phyloP scores from a whole-genome alignment of 2,797 vertebrate species.

The Euphonia xanthogaster region DNA sequence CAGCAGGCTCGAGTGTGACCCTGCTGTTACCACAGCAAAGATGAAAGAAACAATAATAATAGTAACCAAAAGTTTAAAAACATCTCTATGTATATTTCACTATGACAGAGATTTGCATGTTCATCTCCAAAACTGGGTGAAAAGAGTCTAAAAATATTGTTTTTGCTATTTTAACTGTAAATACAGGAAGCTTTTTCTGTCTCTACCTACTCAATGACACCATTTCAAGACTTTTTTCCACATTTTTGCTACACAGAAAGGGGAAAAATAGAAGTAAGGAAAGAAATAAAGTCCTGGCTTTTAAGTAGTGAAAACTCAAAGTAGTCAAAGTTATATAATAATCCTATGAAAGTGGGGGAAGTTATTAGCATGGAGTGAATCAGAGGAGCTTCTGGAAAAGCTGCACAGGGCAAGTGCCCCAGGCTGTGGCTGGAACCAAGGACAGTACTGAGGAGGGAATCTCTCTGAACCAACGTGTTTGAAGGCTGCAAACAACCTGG shows the following conservation, averaged over 20 bases:
- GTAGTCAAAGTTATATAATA: neutral
- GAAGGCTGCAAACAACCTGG: neutral
- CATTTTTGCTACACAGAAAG: neutral
- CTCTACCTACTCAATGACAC: neutral
- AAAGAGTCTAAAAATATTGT: neutral
- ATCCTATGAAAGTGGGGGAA: neutral
- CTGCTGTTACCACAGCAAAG: neutral
- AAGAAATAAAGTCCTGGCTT: neutral
- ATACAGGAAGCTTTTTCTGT: neutral
- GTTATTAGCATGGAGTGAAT: neutral
- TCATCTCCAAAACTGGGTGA: neutral
- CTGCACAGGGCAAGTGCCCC: neutral
- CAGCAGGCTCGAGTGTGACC: neutral
- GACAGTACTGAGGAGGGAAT: fast-evolving
- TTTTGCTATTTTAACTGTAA: neutral
- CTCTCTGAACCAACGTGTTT: neutral
- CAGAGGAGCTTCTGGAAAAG: neutral
- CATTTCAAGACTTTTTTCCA: neutral
- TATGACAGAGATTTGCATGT: neutral
- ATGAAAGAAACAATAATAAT: neutral
- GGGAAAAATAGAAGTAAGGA: neutral
- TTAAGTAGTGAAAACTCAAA: neutral
- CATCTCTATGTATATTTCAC: neutral
- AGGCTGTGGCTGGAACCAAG: neutral
- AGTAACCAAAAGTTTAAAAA: conserved; percentile 1